Conservation (phyloP, 2,113 vertebrate genomes). For the Choloepus hoffmanni region DNA sequence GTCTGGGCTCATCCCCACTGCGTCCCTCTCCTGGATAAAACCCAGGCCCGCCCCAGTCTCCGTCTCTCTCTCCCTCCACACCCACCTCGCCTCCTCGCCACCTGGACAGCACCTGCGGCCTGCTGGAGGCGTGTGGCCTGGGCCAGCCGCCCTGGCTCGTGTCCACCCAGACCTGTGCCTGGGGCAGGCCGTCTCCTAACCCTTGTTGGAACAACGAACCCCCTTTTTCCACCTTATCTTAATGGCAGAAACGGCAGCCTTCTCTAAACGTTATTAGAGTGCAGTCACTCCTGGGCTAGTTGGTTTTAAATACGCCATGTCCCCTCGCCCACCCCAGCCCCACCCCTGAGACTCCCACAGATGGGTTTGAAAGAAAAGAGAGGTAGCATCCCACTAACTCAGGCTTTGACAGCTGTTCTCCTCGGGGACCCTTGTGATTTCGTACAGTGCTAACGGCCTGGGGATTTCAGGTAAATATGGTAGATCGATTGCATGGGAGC, state of each 20-base stretch:
- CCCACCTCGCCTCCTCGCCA: neutral
- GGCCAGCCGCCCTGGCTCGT: neutral
- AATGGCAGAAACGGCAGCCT: too few relatives aligned
- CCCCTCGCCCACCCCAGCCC: neutral
- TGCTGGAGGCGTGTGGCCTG: neutral
- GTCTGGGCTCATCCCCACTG: neutral
- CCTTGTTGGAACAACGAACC: too few relatives aligned
- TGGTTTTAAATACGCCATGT: neutral
- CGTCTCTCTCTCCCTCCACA: too few relatives aligned
- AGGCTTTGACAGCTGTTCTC: neutral
- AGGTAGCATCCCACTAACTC: too few relatives aligned
- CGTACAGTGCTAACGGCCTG: neutral
- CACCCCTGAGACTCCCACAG: too few relatives aligned
- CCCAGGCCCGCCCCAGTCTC: neutral
- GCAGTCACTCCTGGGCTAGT: fast-evolving
- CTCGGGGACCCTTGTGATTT: neutral
- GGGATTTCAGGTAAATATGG: neutral
- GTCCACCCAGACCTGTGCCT: too few relatives aligned
- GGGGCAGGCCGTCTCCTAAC: too few relatives aligned
- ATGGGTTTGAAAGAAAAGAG: too few relatives aligned
- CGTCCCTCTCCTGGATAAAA: too few relatives aligned
- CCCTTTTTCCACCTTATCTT: too few relatives aligned
- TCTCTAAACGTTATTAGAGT: too few relatives aligned
- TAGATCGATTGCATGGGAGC: neutral
- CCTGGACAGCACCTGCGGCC: too few relatives aligned